Base-by-base conservation (phyloP, 2,888 invertebrate genomes). In the Formica aserva region DNA sequence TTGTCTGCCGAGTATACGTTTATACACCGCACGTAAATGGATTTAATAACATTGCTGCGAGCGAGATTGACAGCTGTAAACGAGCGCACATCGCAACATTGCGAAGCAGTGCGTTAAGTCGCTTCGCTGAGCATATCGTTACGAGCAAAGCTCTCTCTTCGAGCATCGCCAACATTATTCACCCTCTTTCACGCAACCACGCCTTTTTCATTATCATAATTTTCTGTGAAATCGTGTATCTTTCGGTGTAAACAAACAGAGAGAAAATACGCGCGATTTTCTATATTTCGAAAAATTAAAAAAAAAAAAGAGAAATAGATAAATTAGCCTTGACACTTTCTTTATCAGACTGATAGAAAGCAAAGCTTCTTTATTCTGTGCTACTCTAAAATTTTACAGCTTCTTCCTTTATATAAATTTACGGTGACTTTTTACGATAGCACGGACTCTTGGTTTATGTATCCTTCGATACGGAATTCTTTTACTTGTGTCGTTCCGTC, bases 51-150 rank as follows among this genome's bases (percentile, higher is more conserved):
- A 71, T 78, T 78, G 78, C 57, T 71, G 71, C 71, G 71, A 78
- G 78, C 71, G 45, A 78, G 78, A 78, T 78, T 78, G 78, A 78
- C 78, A 78, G 78, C 78, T 78, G 78, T 78, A 78, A 78, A 78
- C 78, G 78, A 78, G 78, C 78, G 78, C 71, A 45, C 22, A 78
- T 78, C 45, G 78, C 78, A 60, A 71, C 29, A 78, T 71, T 71
- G 60, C 71, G 57, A 71, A 45, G 78, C 57, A 29, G 78, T 57
- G 71, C 71, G 78, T 78, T 78, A 71, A 71, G 60, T 71, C 71
- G 41, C n/a, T 67, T 55, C 55, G 76, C 26, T 32, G 60, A 57
- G 60, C 71, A 57, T n/a, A 60, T 32, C 69, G 69, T 69, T 69
- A 55, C n/a, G 13, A 69, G 35, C 67, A n/a, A 48, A 29, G 26